Percentiles rank a stretch among this genome's conserved stretches.
Conservation (phyloP, 2,113 vertebrate genomes). For the Boleophthalmus pectinirostris region DNA sequence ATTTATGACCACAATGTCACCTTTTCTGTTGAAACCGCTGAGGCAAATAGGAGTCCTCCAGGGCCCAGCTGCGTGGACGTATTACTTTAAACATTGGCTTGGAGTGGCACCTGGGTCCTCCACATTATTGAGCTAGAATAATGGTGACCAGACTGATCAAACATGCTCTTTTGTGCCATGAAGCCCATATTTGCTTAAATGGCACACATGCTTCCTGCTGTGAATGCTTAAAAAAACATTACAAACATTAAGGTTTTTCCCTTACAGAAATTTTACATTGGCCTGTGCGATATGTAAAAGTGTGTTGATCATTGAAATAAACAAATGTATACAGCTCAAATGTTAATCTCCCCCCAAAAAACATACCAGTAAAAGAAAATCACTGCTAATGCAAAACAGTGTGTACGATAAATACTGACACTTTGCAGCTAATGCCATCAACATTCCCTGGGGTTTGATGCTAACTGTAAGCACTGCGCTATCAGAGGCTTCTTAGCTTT, state of each 20-base stretch:
- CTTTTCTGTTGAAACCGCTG: conserved; percentile 36
- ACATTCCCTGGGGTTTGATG: too few relatives aligned
- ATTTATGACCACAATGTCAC: conserved; percentile 45
- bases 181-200: conserved; percentile 61
- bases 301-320: too few relatives aligned
- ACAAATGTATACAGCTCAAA: too few relatives aligned
- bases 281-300: too few relatives aligned
- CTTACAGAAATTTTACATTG: background rate
- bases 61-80: conserved; percentile 67
- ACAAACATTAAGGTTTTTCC: background rate
- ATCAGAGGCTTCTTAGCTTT: too few relatives aligned
- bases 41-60: conserved; percentile 34
- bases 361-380: too few relatives aligned
- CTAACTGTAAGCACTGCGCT: too few relatives aligned
- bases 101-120: conserved; percentile 56
- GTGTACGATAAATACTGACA: too few relatives aligned
- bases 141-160: conserved; percentile 49
- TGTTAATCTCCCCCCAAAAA: too few relatives aligned
- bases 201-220: conserved; percentile 68
- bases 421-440: too few relatives aligned
- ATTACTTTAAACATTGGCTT: conserved; percentile 55
- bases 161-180: conserved; percentile 60
- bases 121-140: conserved; percentile 38
- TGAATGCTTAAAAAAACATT: conserved; percentile 37
- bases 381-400: too few relatives aligned